Conservation (phyloP, 2,113 vertebrate genomes). For the Xyliphius kryptos region DNA sequence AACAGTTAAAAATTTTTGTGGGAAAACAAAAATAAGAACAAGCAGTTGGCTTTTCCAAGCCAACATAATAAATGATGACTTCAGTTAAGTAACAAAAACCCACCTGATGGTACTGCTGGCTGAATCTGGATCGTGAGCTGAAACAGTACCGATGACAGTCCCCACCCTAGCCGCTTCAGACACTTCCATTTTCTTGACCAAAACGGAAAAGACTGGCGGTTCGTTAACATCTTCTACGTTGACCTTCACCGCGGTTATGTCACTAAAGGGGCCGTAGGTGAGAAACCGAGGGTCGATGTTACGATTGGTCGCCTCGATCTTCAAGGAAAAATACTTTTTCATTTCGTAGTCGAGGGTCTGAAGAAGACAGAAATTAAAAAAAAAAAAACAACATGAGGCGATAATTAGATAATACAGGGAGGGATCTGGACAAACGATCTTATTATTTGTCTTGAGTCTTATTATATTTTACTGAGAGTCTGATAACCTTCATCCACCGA, state of each 20-base stretch:
- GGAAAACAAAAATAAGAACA: too few species aligned
- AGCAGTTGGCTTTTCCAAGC: too few species aligned
- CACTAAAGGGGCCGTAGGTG: conserved; percentile 81
- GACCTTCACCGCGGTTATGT: conserved; percentile 79
- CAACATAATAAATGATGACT: too few species aligned
- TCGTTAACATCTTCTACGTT: conserved; percentile 91
- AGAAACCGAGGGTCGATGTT: conserved; percentile 84
- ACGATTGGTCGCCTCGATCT: conserved; percentile 88
- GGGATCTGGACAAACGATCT: too few species aligned
- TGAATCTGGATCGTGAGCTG: conserved; percentile 85
- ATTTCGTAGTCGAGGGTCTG: conserved; percentile 91
- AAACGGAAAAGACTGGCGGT: conserved; percentile 75
- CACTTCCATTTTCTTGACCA: conserved; percentile 76
- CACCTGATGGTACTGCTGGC: conserved; percentile 86
- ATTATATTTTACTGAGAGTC: not conserved
- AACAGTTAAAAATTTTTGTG: too few species aligned
- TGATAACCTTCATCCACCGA: not conserved
- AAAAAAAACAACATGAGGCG: not conserved
- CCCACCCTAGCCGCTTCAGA: conserved; percentile 84
- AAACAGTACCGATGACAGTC: conserved; percentile 82
- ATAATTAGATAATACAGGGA: not conserved
- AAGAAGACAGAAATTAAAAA: not conserved
- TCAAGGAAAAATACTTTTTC: conserved; percentile 79
- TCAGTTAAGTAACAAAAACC: not conserved
- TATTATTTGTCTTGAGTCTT: too few species aligned